These are phyloP conservation scores for Laticauda colubrina DNA, from an alignment of 2,113 vertebrate species.

Conservation along the genomic window DNA sequence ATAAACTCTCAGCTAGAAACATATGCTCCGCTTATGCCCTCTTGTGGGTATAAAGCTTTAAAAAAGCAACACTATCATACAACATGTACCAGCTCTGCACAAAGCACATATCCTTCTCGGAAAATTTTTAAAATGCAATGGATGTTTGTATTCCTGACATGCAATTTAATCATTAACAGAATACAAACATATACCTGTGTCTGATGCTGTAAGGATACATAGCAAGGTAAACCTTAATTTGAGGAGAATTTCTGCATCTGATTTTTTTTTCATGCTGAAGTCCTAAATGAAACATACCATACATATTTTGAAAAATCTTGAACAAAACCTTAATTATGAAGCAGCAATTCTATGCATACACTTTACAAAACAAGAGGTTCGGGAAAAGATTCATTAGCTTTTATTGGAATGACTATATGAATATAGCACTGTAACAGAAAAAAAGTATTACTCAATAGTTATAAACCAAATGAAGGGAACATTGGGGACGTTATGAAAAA, in stretches of 20 bases:
- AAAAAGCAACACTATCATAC: neutral
- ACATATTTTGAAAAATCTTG: slow-evolving; percentile 6
- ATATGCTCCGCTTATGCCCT: neutral
- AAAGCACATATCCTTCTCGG: neutral
- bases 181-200: slow-evolving; percentile 32
- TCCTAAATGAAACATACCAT: neutral
- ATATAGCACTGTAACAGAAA: neutral
- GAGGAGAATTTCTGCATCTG: slow-evolving; percentile 1
- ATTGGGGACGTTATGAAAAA: neutral
- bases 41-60: slow-evolving; percentile 4
- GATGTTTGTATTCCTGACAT: neutral
- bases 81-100: neutral
- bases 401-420: neutral
- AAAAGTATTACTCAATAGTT: neutral
- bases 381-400: slow-evolving; percentile 8
- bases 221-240: slow-evolving; percentile 36
- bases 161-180: slow-evolving; percentile 46
- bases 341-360: slow-evolving; percentile 18
- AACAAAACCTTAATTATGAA: slow-evolving; percentile 14
- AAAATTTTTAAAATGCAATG: neutral
- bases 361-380: neutral
- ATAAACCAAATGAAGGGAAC: neutral
- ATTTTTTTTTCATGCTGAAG: slow-evolving; percentile 7
- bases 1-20: neutral
- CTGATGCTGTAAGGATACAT: neutral